Evolutionary conservation across 2,797 vertebrate species (phyloP).

Genomic region (Carcharodon carcharias): DNA sequence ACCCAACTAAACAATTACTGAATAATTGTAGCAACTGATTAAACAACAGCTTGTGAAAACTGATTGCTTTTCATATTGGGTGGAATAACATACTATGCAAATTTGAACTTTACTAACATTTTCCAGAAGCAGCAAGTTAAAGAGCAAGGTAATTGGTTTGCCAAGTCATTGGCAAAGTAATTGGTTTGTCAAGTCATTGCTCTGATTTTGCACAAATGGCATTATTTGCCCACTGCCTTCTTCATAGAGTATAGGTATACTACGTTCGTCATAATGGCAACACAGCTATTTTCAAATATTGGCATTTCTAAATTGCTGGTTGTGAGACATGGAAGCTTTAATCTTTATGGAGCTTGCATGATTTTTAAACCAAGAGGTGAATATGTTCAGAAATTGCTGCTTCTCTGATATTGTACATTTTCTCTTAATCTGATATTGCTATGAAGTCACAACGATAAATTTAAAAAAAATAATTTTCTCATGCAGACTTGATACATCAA

Average conservation of each 20-base stretch:
- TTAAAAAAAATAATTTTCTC: background rate
- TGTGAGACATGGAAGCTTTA: background rate
- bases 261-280: background rate
- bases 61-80: background rate
- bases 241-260: background rate
- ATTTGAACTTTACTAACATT: background rate
- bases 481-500: background rate
- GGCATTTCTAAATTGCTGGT: background rate
- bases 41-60: background rate
- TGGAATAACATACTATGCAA: background rate
- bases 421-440: background rate
- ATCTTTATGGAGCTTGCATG: background rate
- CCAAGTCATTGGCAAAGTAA: background rate
- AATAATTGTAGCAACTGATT: background rate
- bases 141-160: background rate
- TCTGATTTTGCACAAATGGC: background rate
- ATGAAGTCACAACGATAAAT: background rate
- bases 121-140: background rate
- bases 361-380: background rate
- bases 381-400: background rate
- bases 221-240: background rate
- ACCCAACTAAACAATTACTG: no score
- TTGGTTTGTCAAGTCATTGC: background rate
- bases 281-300: background rate
- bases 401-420: background rate